Base-by-base conservation (phyloP, 2,888 invertebrate species). In the Aporophyla lueneburgensis region DNA sequence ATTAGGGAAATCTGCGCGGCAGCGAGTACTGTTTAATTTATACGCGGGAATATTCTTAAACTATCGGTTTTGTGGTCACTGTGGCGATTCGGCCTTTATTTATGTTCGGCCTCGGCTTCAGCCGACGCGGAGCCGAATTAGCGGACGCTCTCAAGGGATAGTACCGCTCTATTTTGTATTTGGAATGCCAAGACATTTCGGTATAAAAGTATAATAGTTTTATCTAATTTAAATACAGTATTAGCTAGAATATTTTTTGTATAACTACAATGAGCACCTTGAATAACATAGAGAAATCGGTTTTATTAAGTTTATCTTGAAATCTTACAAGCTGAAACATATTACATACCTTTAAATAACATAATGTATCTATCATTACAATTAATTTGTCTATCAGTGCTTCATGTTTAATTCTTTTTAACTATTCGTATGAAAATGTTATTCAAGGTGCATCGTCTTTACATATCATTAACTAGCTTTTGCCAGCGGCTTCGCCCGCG, bases 21-120 rank as follows among this genome's bases (percentile, higher is more conserved):
- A 92, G 92, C 93, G 90, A 92, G 91, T 92, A 88, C 93, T 95
- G 96, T 94, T 95, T 96, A 96, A 96, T 96, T 96, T 96, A 96
- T 96, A 93, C 94, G 88, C 92, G 93, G 92, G 96, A 95, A 96
- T 96, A 96, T 96, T 96, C 96, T 96, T 96, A 96, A 96, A 96
- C 96, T 96, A 96, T 96, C 94, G 96, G 95, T 91, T 95, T 94
- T 93, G 96, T 92, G 96, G 96, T 93, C 94, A 92, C 91, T 94
- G 92, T 89, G 93, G 94, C 93, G 92, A 92, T 93, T 91, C 93
- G 88, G 91, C 89, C 92, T 89, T 94, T 94, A 95, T 96, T 96
- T 96, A 96, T 94, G 93, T 89, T 87, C 88, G 88, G 88, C 89
- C 90, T 89, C 89, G 73, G 78, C 75, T 86, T 87, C 87, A 87